Conservation (phyloP, 2,888 invertebrate genomes). For the Lasioglossum zephyrum region DNA sequence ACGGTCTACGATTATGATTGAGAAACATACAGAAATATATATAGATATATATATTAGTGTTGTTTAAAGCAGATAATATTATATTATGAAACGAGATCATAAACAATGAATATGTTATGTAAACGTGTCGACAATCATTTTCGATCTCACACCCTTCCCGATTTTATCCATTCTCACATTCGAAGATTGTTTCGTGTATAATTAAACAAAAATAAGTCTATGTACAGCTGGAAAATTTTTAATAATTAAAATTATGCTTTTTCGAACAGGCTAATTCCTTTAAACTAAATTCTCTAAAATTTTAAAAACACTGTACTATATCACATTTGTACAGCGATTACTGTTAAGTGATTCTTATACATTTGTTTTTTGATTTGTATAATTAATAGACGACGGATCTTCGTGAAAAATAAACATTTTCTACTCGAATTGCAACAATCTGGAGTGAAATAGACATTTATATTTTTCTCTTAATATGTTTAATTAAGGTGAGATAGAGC, state of each 20-base stretch:
- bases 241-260: not conserved
- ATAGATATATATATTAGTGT: conserved; percentile 75
- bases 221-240: not conserved
- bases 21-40: conserved; percentile 77
- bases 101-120: conserved; percentile 82
- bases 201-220: not conserved
- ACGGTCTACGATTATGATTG: conserved; percentile 74
- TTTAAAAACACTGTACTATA: no score
- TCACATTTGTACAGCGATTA: no score
- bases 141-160: not conserved
- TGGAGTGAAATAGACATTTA: no score
- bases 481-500: no score
- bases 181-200: not conserved
- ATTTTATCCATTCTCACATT: not conserved
- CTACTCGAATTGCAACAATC: no score
- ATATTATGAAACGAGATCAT: conserved; percentile 81
- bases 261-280: not conserved
- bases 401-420: no score
- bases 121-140: conserved; percentile 48
- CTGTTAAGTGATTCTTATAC: no score
- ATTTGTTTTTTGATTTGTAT: no score
- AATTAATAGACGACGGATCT: no score
- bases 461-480: no score
- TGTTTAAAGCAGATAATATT: conserved; percentile 83
- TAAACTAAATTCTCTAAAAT: no score